Base-by-base conservation (phyloP, 2,113 vertebrate species). In the Sapayoa aenigma region DNA sequence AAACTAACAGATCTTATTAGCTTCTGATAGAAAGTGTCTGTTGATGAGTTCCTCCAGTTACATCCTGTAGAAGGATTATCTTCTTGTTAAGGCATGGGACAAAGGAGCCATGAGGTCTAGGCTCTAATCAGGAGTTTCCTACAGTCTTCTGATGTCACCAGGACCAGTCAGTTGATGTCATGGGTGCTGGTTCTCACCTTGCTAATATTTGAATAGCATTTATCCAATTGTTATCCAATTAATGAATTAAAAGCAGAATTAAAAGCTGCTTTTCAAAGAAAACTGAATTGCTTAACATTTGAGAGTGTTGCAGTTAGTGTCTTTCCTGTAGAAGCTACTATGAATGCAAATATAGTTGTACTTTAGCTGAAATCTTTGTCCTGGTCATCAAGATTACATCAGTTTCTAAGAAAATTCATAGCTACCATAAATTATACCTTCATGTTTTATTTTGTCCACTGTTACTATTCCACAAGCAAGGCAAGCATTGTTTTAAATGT, bases 1-100 rank as follows among this genome's bases (percentile, higher is more conserved):
- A 92, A 90, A 74, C 55, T 52, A 95, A 66, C 88, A 94, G 88
- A 91, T 97, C 90, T 72, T 85, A 89, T 49, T 93, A 86, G 78
- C 52, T 71, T 60, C 49, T 76, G 94, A 89, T 95, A 88, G 93
- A 90, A 96, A 94, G 94, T 96, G 96, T 94, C 74, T 75, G 81
- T 77, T 96, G 96, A 95, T 93, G 96, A 95, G 91, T 96, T 96
- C 85, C 86, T 94, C 53, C 94, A 92, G 82, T 92, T 93, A 73
- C 75, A 96, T 95, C 93, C 93, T 94, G 86, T 80, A 44, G 84
- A 90, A 86, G 80, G 63, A 87, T 93, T 91, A 89, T 89, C 95
- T 77, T 85, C 58, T 80, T 75, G 65, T 73, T 85, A 47, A 63
- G n/a, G 27, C 68, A 42, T 44, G 88, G 76, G 56, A 90, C 69